Base-by-base conservation (phyloP, 2,888 invertebrate species). In the Cataglyphis altisquamis region DNA sequence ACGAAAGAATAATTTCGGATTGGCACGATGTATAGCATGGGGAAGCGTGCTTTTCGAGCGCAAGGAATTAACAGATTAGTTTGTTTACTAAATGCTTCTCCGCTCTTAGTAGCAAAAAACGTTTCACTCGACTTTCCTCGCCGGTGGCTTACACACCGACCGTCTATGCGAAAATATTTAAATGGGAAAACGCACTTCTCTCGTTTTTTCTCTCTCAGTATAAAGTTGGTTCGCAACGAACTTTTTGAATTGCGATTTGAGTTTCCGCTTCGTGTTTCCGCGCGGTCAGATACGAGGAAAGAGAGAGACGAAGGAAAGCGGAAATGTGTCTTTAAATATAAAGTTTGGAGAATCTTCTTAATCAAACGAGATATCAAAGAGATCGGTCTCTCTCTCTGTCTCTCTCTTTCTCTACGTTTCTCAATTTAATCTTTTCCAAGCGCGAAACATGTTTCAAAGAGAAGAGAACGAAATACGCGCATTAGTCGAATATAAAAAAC, bases 311-410 rank as follows among this genome's bases (percentile, higher is more conserved):
- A 32, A 45, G n/a, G 9, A 48, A 9, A 25, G 41, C 32, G 45
- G 21, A 52, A 77, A 72, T 45, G 81, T 66, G 18, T 64, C 70
- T 60, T 68, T 83, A 83, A 83, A 72, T 48, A 72, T 25, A 55
- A 29, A 45, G 68, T 55, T 63, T 2, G 45, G 25, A 36, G 36
- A 74, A 60, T 55, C 48, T 81, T 45, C 60, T 72, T 60, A 81
- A 82, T 73, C 48, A 82, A 84, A 81, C 45, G 25, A 12, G 36
- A 41, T 73, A 62, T 84, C 67, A 81, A 73, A 84, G 73, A 73
- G 67, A 67, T 84, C 73, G 39, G 64, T 32, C 21, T 73, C 15
- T 15, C 21, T 32, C 18, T 66, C 15, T 15, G 18, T 32, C 21
- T 72, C 15, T 15, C 18, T 72, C 10, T 15, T 18, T 32, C 21